Evolutionary conservation across 2,113 vertebrate genomes (phyloP).

Genomic region (Tachysurus vachellii): DNA sequence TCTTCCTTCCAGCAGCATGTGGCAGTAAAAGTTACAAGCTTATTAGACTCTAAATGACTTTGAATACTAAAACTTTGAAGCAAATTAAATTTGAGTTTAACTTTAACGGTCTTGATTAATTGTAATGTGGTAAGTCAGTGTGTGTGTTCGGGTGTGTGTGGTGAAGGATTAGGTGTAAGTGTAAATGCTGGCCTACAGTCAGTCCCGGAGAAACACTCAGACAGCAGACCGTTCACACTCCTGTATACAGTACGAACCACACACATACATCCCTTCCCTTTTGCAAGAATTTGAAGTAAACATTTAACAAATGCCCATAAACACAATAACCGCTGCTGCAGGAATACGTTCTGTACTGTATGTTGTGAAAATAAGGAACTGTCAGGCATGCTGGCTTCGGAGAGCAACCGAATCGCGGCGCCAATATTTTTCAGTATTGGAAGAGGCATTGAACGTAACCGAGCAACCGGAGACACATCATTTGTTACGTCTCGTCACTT

Average conservation of each 20-base stretch:
- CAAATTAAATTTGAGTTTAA: background rate
- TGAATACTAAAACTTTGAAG: background rate
- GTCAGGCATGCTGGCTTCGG: background rate
- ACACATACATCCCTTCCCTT: background rate
- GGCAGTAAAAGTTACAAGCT: background rate
- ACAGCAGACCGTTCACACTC: background rate
- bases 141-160: background rate
- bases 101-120: background rate
- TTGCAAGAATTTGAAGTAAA: background rate
- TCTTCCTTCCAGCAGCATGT: background rate
- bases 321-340: background rate
- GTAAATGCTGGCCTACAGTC: background rate
- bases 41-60: background rate
- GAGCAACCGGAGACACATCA: constrained; percentile 26
- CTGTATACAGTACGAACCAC: background rate
- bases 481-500: constrained; percentile 14
- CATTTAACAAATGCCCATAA: background rate
- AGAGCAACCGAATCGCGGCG: background rate
- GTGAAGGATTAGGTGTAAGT: background rate
- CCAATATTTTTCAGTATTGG: constrained; percentile 42
- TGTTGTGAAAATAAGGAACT: background rate
- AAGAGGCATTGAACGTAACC: constrained; percentile 19
- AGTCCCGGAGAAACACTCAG: background rate
- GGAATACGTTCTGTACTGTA: background rate
- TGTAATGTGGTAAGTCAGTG: background rate